Evolutionary conservation across 2,888 invertebrate species (phyloP).

Genomic region (Drosophila paracracens): DNA sequence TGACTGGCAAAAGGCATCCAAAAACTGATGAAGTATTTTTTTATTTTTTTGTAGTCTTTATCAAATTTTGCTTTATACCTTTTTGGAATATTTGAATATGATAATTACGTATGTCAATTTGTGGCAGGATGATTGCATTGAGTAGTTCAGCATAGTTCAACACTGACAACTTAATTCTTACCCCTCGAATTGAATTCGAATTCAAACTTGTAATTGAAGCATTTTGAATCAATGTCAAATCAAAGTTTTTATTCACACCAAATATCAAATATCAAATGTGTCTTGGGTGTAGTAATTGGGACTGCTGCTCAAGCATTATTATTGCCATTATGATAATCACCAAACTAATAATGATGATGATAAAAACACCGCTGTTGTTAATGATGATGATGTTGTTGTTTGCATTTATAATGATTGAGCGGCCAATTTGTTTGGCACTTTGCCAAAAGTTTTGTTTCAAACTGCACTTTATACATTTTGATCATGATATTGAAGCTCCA

Average conservation of each 20-base stretch:
- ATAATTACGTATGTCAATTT: constrained; percentile 74
- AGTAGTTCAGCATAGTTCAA: constrained; percentile 50
- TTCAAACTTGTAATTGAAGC: constrained; percentile 43
- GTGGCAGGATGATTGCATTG: constrained; percentile 53
- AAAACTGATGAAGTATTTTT: constrained; percentile 27
- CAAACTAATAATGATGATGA: constrained; percentile 10
- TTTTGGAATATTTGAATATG: constrained; percentile 47
- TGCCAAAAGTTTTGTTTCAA: constrained; percentile 22
- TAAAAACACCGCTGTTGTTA: constrained; percentile 37
- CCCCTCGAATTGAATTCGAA: constrained; percentile 24
- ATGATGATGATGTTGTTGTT: constrained; percentile 34
- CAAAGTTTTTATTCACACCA: constrained; percentile 44
- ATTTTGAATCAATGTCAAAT: constrained; percentile 64
- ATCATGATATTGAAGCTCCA: constrained; percentile 52
- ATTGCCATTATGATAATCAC: constrained; percentile 48
- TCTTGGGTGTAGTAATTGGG: constrained; percentile 50
- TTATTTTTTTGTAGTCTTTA: not conserved
- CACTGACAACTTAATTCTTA: constrained; percentile 70
- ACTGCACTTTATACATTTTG: constrained; percentile 52
- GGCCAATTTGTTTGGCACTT: constrained; percentile 49
- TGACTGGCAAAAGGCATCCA: constrained; percentile 48
- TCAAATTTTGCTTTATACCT: constrained; percentile 1
- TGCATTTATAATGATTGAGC: constrained; percentile 36
- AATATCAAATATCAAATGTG: constrained; percentile 47
- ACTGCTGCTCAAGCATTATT: constrained; percentile 29